Evolutionary conservation across 1,140 invertebrate genomes (phyloP).

Genomic region (Piezodorus guildinii): DNA sequence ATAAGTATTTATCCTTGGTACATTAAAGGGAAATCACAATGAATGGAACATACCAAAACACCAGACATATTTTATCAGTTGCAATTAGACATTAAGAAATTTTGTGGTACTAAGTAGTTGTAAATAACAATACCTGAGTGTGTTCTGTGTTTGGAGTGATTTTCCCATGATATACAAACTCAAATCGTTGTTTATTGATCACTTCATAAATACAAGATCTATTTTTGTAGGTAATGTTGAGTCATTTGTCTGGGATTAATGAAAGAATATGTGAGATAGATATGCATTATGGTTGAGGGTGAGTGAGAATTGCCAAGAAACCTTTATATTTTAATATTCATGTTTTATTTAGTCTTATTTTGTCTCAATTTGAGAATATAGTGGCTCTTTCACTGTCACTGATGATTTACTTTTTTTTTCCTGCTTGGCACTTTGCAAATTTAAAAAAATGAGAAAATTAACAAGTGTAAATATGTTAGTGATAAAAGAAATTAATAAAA

Average conservation of each 20-base stretch:
- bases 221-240: slow-evolving; percentile 11
- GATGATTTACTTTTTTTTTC: too few species aligned
- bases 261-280: neutral
- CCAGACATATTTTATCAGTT: too few species aligned
- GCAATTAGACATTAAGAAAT: too few species aligned
- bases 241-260: neutral
- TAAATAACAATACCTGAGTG: too few species aligned
- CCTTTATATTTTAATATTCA: slow-evolving; percentile 11
- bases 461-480: slow-evolving; percentile 2
- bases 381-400: slow-evolving; percentile 13
- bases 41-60: too few species aligned
- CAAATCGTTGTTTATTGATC: slow-evolving; percentile 2
- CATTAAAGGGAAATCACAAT: too few species aligned
- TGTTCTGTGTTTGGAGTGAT: neutral
- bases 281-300: neutral
- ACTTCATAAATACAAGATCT: slow-evolving; percentile 10
- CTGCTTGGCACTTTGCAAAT: slow-evolving; percentile 10
- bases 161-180: neutral
- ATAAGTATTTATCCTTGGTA: too few species aligned
- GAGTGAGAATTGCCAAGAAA: neutral
- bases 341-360: neutral
- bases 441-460: neutral
- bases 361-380: neutral
- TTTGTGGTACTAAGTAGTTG: too few species aligned
- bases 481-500: neutral